Base-by-base conservation (phyloP, 1,140 invertebrate genomes). In the Eumaeus atala region DNA sequence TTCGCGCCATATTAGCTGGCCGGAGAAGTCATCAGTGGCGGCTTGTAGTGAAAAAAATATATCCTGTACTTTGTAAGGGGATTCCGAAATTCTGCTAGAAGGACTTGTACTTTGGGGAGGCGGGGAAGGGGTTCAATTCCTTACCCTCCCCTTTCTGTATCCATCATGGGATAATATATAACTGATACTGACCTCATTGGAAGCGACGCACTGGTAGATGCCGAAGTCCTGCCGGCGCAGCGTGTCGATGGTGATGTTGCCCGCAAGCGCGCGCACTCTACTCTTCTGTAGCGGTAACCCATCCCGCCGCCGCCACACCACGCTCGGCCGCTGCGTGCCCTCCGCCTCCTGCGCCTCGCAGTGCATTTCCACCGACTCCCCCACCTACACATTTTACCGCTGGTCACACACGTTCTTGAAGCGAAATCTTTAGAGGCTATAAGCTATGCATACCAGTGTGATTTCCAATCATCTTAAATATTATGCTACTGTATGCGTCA, bases 141-240 rank as follows among this genome's bases (percentile, higher is more conserved):
- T n/a, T n/a, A n/a, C n/a, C n/a, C n/a, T n/a, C n/a, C n/a, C n/a
- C n/a, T n/a, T n/a, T n/a, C n/a, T n/a, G n/a, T n/a, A n/a, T n/a
- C n/a, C n/a, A n/a, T n/a, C n/a, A n/a, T n/a, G n/a, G n/a, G n/a
- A n/a, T n/a, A n/a, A n/a, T n/a, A n/a, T n/a, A n/a, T n/a, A n/a
- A n/a, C 18, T 5, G 33, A 28, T 28, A n/a, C 47, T 38, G 52
- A 87, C 87, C 88, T 98, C 96, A 84, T 98, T 99, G 55, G 92
- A 93, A 3, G 96, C 95, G 51, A 98, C 93, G 86, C 97, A 98
- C 83, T 98, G 96, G 83, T 98, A 98, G 70, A 92, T 93, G 7
- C 97, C 97, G 79, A 98, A 97, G 87, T 99, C 97, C 47, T 93
- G 91, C 35, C 97, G 91, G 2, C 93, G 89, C 48, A 99, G 88